Base-by-base conservation (phyloP, 2,888 invertebrate genomes). In the Crepidodera aurea region DNA sequence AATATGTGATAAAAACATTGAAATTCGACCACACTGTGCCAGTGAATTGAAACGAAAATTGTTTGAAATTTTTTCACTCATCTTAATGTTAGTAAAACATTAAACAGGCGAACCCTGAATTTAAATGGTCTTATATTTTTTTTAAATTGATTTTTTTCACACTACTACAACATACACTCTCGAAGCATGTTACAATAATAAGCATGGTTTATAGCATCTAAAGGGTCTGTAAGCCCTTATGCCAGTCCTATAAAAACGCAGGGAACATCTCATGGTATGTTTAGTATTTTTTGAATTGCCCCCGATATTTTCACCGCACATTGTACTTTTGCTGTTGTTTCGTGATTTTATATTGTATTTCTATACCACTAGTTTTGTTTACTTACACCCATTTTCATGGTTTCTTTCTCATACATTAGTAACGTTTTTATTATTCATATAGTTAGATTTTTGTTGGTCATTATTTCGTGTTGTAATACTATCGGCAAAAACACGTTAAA, bases 191-290 rank as follows among this genome's bases (percentile, higher is more conserved):
- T 66, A 56, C 51, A 58, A 66, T 63, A 62, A 70, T 66, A 53
- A 68, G 71, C 73, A 75, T 74, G 71, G 66, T 73, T 73, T 73
- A 64, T 72, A 75, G 75, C 73, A 60, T 63, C 67, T 68, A 77
- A 75, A 67, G 73, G 76, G 73, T 69, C 66, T 32, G 70, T 71
- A 64, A 87, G 87, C 81, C 87, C 88, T 77, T 86, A 86, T 82
- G 84, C 86, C 82, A 88, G 87, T 81, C 88, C 88, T 78, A 84
- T 84, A 77, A 86, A 85, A 81, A 81, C 81, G 71, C 83, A 84
- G 78, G 83, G 84, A 68, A 65, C 69, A 66, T 65, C 62, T 69
- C 73, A 75, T 73, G 81, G 80, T 81, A 81, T 73, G 79, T 79
- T 71, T 65, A 66, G 51, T 65, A 37, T 51, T 27, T n/a, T 15